Percentiles rank a stretch among this genome's conserved stretches.
Conservation (phyloP, 2,888 invertebrate species). For the Xestobium rufovillosum region DNA sequence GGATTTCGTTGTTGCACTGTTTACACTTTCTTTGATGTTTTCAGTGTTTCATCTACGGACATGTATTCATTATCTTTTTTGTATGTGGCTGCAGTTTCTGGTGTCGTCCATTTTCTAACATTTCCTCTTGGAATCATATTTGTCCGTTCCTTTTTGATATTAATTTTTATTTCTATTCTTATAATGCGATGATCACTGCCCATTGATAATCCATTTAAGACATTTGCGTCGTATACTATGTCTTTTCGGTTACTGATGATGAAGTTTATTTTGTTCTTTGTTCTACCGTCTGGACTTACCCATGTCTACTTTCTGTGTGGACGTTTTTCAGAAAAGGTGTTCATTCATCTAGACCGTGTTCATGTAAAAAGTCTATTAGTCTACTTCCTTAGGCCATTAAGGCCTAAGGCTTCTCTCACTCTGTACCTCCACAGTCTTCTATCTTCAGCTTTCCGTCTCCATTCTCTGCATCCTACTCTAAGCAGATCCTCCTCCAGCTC, state of each 20-base stretch:
- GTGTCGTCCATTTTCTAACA: constrained; percentile 6
- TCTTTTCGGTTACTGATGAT: constrained; percentile 13
- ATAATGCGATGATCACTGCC: constrained; percentile 9
- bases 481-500: no score
- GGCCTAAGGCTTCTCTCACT: no score
- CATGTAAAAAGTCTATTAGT: no score
- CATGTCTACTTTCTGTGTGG: constrained; percentile 11
- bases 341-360: no score
- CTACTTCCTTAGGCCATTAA: no score
- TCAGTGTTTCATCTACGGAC: no score
- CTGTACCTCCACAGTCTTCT: no score
- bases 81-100: constrained; percentile 4
- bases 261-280: constrained; percentile 14
- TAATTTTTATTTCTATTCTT: constrained; percentile 6
- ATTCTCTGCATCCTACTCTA: no score
- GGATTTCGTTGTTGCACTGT: no score
- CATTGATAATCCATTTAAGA: constrained; percentile 6
- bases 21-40: no score
- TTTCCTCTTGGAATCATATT: constrained; percentile 6
- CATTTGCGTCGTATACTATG: constrained; percentile 11
- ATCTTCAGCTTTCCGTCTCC: no score
- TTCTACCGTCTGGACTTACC: constrained; percentile 12
- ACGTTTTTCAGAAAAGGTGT: constrained; percentile 11
- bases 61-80: no score
- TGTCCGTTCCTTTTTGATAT: constrained; percentile 8